Percentiles rank a stretch among this genome's conserved stretches.
phyloP scores from a whole-genome alignment of 2,113 vertebrate genomes.

The Nymphicus hollandicus region DNA sequence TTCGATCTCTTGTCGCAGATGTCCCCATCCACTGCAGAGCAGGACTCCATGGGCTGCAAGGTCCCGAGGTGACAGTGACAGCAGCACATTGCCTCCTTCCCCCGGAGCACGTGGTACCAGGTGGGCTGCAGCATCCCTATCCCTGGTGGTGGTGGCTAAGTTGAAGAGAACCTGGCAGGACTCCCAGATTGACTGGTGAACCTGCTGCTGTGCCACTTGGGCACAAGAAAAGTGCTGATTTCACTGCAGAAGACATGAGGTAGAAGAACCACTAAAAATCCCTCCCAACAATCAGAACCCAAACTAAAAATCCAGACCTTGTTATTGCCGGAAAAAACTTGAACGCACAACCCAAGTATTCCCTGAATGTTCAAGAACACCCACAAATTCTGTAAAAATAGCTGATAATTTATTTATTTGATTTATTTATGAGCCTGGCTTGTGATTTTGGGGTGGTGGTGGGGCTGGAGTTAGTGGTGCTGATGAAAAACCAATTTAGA shows the following conservation, averaged over 20 bases:
- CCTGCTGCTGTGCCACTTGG: background rate
- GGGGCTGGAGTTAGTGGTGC: background rate
- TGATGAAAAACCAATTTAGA: background rate
- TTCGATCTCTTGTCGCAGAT: background rate
- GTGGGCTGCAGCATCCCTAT: background rate
- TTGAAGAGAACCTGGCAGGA: background rate
- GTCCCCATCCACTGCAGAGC: background rate
- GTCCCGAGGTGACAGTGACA: fast-evolving
- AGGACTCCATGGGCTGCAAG: fast-evolving
- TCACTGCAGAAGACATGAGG: background rate
- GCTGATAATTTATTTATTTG: slow-evolving; percentile 12
- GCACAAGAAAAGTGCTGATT: background rate
- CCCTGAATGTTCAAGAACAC: slow-evolving; percentile 26
- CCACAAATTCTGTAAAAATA: slow-evolving; percentile 30
- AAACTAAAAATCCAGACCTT: background rate
- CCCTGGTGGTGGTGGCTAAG: background rate
- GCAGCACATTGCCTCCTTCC: background rate
- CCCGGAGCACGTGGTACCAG: fast-evolving
- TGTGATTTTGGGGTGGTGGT: background rate
- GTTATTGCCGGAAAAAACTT: background rate
- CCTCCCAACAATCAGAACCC: background rate
- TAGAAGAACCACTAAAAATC: background rate
- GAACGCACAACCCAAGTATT: background rate
- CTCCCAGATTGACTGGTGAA: background rate
- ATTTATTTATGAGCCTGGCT: background rate